Base-by-base conservation (phyloP, 92 coral and sea anemone species). In the Paramuricea clavata region DNA sequence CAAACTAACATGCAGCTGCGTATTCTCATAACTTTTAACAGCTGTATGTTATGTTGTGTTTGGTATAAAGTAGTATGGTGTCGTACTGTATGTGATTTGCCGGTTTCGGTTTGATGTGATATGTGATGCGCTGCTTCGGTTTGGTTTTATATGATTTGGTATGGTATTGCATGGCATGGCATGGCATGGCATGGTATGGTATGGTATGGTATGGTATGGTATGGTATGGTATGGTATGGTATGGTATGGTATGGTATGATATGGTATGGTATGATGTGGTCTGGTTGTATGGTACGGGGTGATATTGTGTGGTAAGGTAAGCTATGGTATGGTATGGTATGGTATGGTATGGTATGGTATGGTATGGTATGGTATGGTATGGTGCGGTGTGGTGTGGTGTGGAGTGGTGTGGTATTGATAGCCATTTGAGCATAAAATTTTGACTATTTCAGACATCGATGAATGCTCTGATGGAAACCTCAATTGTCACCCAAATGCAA, bases 321-420 rank as follows among this genome's bases (percentile, higher is more conserved):
- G 52, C 6, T 47, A 47, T 47, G 52, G 52, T 47, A 47, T 47
- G 52, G 52, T 47, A 47, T 47, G 52, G 52, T 47, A 47, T 47
- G 52, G 52, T 47, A 47, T 47, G 52, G 52, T 47, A 47, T 47
- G 52, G 12, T 47, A 47, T 47, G 52, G 52, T 47, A 5, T 47
- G 52, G 52, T 47, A 47, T 47, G 52, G 52, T 47, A 47, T 47
- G 52, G 21, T 61, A 61, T 22, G 69, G 69, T 61, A 61, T 22
- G 69, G 69, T 61, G 19, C 19, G 69, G 69, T 61, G 19, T 22
- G 69, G 69, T 61, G 19, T 22, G 69, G 69, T 61, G 19, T 22
- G 69, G 26, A 3, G 19, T 22, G 69, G 69, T 61, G 19, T 22
- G 69, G 69, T 61, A 13, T n/a, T n/a, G n/a, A n/a, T n/a, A n/a